Evolutionary conservation across 2,888 invertebrate genomes (phyloP).

Genomic region (Xestia sexstrigata): DNA sequence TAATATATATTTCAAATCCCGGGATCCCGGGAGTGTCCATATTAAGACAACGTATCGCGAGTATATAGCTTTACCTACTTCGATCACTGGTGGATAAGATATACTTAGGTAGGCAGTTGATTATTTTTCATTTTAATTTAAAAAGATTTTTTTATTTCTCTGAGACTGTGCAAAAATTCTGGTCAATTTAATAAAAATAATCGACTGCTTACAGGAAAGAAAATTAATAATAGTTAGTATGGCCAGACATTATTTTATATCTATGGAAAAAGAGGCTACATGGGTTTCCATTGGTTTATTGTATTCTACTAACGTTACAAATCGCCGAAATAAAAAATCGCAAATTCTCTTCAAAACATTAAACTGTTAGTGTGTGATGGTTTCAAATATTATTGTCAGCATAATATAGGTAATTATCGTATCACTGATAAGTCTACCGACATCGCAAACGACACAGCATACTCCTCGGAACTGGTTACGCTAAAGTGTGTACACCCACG

Average conservation of each 20-base stretch:
- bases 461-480: background rate
- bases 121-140: background rate
- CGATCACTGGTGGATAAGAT: background rate
- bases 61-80: too few species aligned
- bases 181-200: background rate
- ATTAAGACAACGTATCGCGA: too few species aligned
- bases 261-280: background rate
- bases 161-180: background rate
- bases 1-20: too few species aligned
- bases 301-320: constrained; percentile 10
- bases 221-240: background rate
- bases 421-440: background rate
- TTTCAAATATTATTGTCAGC: background rate
- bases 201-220: constrained; percentile 12
- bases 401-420: background rate
- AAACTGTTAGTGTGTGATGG: background rate
- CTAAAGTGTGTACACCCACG: too few species aligned
- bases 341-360: constrained; percentile 15
- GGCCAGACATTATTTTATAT: background rate
- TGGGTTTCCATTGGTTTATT: background rate
- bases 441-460: background rate
- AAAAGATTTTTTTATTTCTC: background rate
- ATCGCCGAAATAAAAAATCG: constrained; percentile 30
- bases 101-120: constrained; percentile 3
- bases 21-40: too few species aligned